These are phyloP conservation scores for Helicolenus hilgendorfi DNA, from an alignment of 2,797 vertebrate species.

Conservation along the genomic window DNA sequence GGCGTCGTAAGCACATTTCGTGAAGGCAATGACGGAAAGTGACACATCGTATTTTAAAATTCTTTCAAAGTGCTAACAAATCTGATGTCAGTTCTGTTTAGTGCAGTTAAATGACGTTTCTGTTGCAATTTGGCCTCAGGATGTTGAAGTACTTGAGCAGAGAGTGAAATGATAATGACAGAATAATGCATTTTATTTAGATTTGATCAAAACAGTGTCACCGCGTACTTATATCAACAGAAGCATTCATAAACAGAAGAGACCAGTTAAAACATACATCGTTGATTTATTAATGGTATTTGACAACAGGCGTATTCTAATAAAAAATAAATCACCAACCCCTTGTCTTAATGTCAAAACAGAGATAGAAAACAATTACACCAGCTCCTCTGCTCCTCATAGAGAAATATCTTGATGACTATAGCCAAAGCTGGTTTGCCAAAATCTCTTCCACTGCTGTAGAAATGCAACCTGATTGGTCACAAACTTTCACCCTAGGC, in stretches of 20 bases:
- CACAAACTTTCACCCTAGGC: too few species aligned
- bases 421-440: neutral
- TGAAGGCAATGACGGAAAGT: slow-evolving; percentile 57
- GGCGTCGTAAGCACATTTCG: slow-evolving; percentile 51
- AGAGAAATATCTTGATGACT: neutral
- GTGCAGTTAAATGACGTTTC: slow-evolving; percentile 48
- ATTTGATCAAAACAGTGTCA: slow-evolving; percentile 21
- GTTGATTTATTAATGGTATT: neutral
- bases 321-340: neutral
- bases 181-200: slow-evolving; percentile 10
- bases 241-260: neutral
- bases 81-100: slow-evolving; percentile 64
- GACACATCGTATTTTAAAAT: slow-evolving; percentile 63
- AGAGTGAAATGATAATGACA: neutral
- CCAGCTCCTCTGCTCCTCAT: neutral
- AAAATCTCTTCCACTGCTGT: too few species aligned
- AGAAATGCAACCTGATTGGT: too few species aligned
- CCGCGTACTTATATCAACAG: neutral
- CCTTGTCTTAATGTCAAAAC: neutral
- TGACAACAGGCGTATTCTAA: neutral
- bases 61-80: slow-evolving; percentile 66
- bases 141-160: slow-evolving; percentile 11
- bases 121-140: slow-evolving; percentile 3
- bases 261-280: neutral
- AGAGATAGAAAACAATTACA: neutral